Percentiles rank a stretch among this genome's conserved stretches.
phyloP scores from a whole-genome alignment of 2,888 invertebrate genomes.

The Aphodius sticticus region DNA sequence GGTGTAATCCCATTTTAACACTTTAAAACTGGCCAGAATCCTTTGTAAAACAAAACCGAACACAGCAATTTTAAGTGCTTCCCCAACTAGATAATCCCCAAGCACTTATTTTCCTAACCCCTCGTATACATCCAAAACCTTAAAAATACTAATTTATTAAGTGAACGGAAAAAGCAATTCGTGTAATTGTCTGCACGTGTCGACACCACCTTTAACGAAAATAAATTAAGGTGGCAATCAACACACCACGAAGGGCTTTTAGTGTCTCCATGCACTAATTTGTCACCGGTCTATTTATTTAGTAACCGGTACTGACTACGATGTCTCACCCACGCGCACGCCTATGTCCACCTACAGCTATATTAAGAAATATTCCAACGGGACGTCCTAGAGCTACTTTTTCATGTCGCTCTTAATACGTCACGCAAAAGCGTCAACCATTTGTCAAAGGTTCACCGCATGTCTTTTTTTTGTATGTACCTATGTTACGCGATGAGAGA shows the following conservation, averaged over 20 bases:
- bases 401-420: neutral
- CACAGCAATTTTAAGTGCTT: no score
- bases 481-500: neutral
- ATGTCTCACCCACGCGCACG: neutral
- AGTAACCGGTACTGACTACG: neutral
- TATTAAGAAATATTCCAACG: neutral
- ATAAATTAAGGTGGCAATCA: conserved; percentile 19
- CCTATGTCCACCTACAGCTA: neutral
- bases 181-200: conserved; percentile 23
- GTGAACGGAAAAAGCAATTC: conserved; percentile 14
- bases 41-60: no score
- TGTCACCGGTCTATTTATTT: conserved; percentile 4
- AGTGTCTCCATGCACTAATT: neutral
- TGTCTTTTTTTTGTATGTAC: neutral
- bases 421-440: no score
- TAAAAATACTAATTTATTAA: neutral
- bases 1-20: no score
- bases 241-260: conserved; percentile 9
- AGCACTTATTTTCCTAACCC: neutral
- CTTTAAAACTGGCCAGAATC: no score
- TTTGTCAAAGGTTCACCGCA: neutral
- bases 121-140: no score
- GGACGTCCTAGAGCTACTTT: neutral
- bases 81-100: neutral
- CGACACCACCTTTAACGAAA: conserved; percentile 14